Evolutionary conservation across 2,888 invertebrate species (phyloP), one percentile per base, ranked within the genome.

Genomic region (Tinea semifulvella): DNA sequence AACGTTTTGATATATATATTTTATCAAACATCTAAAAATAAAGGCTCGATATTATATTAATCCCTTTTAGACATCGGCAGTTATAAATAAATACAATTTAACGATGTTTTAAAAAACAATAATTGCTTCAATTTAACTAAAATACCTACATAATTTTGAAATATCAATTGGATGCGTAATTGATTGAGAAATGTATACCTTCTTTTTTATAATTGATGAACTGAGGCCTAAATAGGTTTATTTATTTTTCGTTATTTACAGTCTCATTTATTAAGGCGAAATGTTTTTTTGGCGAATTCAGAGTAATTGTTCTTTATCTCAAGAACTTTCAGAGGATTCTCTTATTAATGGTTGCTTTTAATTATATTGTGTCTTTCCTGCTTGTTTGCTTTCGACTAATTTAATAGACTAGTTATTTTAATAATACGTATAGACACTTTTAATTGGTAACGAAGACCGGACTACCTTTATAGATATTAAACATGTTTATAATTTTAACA

Each of bases 261-360:
- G 49, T 46, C 48, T 55, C 50, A 55, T 56, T 60, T 53, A 48
- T 47, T 49, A 14, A 46, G 47, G 50, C 52, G 53, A 60, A 65
- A 64, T 60, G 11, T 31, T 31, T 28, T 13, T 27, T 25, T 35
- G 50, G 56, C 52, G 60, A 65, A 65, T 61, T 68, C 58, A 53
- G 56, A 56, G 63, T 68, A 69, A 72, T 66, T 68, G 65, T 70
- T 73, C 64, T 72, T 74, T 73, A 73, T 71, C 67, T 71, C 59
- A 58, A 57, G 58, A 66, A 67, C 61, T 68, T 69, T 69, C 63
- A 58, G 67, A 61, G 66, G 65, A 61, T 67, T 61, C 66, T 56
- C 60, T 73, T 70, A 75, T 75, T 73, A 74, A 76, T 72, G 72
- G 64, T 66, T 67, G 63, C 64, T 67, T 72, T 73, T 71, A 73